phyloP scores from a whole-genome alignment of 2,888 invertebrate species.

The Nephrocerus scutellatus region DNA sequence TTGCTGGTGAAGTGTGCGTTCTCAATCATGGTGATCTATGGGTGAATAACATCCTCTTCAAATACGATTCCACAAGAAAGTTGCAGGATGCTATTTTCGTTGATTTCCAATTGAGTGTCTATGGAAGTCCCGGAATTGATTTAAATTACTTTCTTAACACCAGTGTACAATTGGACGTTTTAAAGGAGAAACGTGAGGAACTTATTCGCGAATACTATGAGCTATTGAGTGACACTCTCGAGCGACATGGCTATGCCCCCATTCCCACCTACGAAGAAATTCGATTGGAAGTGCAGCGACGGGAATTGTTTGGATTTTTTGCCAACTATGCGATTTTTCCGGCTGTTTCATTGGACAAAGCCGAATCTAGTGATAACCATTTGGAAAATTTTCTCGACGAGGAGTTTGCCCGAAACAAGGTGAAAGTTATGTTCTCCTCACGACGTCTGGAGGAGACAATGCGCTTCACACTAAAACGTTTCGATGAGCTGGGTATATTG shows the following conservation, averaged over 20 bases:
- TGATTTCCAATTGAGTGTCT: slow-evolving; percentile 40
- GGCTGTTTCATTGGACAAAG: slow-evolving; percentile 34
- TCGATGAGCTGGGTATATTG: slow-evolving; percentile 35
- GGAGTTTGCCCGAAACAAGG: slow-evolving; percentile 29
- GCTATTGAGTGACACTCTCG: slow-evolving; percentile 28
- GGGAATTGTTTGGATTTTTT: slow-evolving; percentile 37
- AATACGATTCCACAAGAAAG: slow-evolving; percentile 37
- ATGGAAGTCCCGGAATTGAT: slow-evolving; percentile 43
- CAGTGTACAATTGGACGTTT: slow-evolving; percentile 33
- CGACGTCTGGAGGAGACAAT: slow-evolving; percentile 31
- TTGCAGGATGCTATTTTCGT: slow-evolving; percentile 32
- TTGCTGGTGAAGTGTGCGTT: slow-evolving; percentile 38
- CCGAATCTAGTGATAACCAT: slow-evolving; percentile 29
- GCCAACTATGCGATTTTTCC: slow-evolving; percentile 35
- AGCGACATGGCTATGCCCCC: slow-evolving; percentile 20
- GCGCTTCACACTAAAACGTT: slow-evolving; percentile 33
- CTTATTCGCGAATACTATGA: slow-evolving; percentile 35
- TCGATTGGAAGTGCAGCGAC: slow-evolving; percentile 28
- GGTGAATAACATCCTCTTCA: slow-evolving; percentile 51
- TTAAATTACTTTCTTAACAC: slow-evolving; percentile 45
- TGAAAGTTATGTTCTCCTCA: slow-evolving; percentile 31
- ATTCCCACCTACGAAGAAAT: slow-evolving; percentile 34
- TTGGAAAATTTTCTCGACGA: slow-evolving; percentile 33
- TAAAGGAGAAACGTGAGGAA: slow-evolving; percentile 31
- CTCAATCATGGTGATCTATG: slow-evolving; percentile 52